Evolutionary conservation across 2,888 invertebrate species (phyloP).

Genomic region (Melanostoma mellinum): DNA sequence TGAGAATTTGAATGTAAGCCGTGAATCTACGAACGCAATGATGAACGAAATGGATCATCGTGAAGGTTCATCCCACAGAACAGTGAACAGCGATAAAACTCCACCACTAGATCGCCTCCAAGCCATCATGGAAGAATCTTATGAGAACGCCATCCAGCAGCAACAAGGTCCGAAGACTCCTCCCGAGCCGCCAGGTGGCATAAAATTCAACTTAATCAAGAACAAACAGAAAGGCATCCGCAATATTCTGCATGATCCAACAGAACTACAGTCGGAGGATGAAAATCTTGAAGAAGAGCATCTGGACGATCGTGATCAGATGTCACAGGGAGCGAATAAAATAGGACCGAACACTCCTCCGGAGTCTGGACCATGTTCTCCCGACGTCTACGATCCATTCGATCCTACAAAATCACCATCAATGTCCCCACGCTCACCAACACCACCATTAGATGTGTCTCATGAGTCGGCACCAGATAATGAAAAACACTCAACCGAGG

Average conservation of each 20-base stretch:
- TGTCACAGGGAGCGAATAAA: constrained; percentile 80
- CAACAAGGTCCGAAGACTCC: constrained; percentile 88
- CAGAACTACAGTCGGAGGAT: constrained; percentile 47
- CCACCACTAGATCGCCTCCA: constrained; percentile 77
- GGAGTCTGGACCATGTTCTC: constrained; percentile 87
- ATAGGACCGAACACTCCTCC: constrained; percentile 89
- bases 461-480: constrained; percentile 53
- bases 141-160: constrained; percentile 80
- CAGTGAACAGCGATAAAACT: constrained; percentile 76
- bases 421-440: constrained; percentile 80
- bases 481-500: constrained; percentile 68
- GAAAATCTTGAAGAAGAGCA: constrained; percentile 46
- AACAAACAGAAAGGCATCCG: constrained; percentile 83
- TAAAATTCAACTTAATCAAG: constrained; percentile 85
- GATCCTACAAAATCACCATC: constrained; percentile 91
- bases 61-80: constrained; percentile 74
- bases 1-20: constrained; percentile 75
- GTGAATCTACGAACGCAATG: constrained; percentile 74
- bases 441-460: constrained; percentile 74
- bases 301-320: constrained; percentile 51
- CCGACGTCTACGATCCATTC: constrained; percentile 95
- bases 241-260: constrained; percentile 85
- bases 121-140: constrained; percentile 80
- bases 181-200: constrained; percentile 85
- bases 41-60: constrained; percentile 62